Evolutionary conservation across 2,797 vertebrate genomes (phyloP).

Genomic region (Gallinago nigripennis): DNA sequence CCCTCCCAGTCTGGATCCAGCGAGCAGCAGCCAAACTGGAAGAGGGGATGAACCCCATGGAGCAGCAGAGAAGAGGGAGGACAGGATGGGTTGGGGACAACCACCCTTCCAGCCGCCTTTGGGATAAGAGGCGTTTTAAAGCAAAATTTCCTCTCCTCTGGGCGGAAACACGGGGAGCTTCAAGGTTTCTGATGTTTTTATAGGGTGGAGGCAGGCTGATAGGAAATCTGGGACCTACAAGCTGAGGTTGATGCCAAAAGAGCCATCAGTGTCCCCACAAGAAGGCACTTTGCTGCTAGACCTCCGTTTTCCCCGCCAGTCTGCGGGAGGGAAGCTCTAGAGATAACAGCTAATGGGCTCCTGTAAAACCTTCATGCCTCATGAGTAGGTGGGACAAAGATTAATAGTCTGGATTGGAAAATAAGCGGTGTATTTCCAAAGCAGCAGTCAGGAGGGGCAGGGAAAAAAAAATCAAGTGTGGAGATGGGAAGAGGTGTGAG

Average conservation of each 20-base stretch:
- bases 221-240: not conserved
- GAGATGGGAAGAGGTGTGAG: not conserved
- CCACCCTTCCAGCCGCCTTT: not conserved
- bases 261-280: not conserved
- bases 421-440: not conserved
- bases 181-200: not conserved
- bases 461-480: not conserved
- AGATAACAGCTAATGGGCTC: conserved; percentile 36
- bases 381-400: conserved; percentile 45
- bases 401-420: conserved; percentile 18
- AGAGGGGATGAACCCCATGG: not conserved
- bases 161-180: not conserved
- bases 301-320: not conserved
- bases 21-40: not conserved
- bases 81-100: not conserved
- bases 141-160: not conserved
- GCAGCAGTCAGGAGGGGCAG: not conserved
- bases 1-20: not conserved
- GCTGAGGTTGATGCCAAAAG: not conserved
- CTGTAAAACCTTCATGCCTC: conserved; percentile 45
- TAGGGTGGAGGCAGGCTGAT: not conserved
- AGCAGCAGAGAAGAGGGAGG: accelerated
- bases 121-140: not conserved
- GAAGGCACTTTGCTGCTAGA: not conserved
- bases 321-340: not conserved